phyloP scores from a whole-genome alignment of 2,113 vertebrate genomes.

The Malurus elegans region DNA sequence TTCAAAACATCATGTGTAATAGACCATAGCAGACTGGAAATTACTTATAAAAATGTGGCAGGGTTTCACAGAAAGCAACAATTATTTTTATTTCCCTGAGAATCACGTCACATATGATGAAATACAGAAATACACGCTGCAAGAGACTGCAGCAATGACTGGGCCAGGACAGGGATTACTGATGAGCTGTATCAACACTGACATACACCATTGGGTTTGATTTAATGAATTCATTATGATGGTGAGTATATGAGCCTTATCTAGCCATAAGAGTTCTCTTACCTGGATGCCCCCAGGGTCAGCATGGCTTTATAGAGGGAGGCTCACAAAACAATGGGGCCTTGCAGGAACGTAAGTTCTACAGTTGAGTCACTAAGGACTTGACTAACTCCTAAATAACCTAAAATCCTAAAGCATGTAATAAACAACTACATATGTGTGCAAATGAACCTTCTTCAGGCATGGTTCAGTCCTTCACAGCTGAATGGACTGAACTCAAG shows the following conservation, averaged over 20 bases:
- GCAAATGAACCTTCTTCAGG: not conserved
- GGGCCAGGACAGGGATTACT: not conserved
- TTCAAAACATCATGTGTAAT: not conserved
- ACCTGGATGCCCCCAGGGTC: not conserved
- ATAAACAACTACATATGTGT: not conserved
- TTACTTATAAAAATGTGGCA: conserved; percentile 13
- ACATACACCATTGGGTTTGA: not conserved
- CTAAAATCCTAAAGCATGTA: not conserved
- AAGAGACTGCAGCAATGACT: not conserved
- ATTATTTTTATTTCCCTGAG: not conserved
- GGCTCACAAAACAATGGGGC: not conserved
- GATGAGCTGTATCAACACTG: not conserved
- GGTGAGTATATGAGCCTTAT: not conserved
- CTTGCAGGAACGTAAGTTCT: not conserved
- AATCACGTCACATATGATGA: not conserved
- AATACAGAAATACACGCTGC: not conserved
- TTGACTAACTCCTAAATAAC: not conserved
- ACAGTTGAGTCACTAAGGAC: not conserved
- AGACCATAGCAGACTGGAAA: conserved; percentile 23
- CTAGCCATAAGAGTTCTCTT: not conserved
- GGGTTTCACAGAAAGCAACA: conserved; percentile 12
- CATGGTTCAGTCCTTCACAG: not conserved
- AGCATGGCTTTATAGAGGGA: not conserved
- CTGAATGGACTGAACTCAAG: not conserved
- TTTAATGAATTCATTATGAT: not conserved